Evolutionary conservation across 2,888 invertebrate species (phyloP).

Genomic region (Palloptera scutellata): DNA sequence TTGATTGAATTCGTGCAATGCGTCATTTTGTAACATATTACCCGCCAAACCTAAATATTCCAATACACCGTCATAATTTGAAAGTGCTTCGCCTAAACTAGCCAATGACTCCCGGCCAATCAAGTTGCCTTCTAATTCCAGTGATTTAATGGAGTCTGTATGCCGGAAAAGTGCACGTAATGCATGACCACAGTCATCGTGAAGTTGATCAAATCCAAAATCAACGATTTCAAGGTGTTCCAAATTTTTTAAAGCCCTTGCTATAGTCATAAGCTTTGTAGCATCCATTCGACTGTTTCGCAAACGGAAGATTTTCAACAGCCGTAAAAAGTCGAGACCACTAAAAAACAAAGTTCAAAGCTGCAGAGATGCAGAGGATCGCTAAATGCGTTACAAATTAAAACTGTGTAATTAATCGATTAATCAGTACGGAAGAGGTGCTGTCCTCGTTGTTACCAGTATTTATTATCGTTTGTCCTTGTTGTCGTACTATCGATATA

Average conservation of each 20-base stretch:
- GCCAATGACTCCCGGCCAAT: slow-evolving; percentile 38
- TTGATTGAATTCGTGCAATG: slow-evolving; percentile 38
- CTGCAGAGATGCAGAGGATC: neutral
- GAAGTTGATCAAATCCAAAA: slow-evolving; percentile 51
- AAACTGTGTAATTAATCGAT: neutral
- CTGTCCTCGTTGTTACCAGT: too few relatives aligned
- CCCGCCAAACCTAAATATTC: slow-evolving; percentile 50
- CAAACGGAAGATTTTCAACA: slow-evolving; percentile 50
- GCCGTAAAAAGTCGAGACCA: slow-evolving; percentile 43
- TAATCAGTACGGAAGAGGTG: neutral
- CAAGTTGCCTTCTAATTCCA: slow-evolving; percentile 52
- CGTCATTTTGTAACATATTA: slow-evolving; percentile 44
- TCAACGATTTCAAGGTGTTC: slow-evolving; percentile 48
- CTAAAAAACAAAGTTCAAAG: slow-evolving; percentile 27
- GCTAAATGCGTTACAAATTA: neutral
- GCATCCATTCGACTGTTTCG: slow-evolving; percentile 55
- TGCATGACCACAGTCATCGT: slow-evolving; percentile 47
- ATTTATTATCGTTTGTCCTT: neutral
- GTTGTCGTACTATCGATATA: too few relatives aligned
- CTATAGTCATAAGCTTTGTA: slow-evolving; percentile 46
- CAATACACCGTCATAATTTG: slow-evolving; percentile 36
- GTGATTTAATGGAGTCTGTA: slow-evolving; percentile 36
- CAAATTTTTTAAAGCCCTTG: slow-evolving; percentile 43
- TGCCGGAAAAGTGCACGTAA: slow-evolving; percentile 46
- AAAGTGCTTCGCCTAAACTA: slow-evolving; percentile 33